Percentiles rank a stretch among this genome's conserved stretches.
phyloP scores from a whole-genome alignment of 1,140 invertebrate species.

The Pogonomyrmex californicus region DNA sequence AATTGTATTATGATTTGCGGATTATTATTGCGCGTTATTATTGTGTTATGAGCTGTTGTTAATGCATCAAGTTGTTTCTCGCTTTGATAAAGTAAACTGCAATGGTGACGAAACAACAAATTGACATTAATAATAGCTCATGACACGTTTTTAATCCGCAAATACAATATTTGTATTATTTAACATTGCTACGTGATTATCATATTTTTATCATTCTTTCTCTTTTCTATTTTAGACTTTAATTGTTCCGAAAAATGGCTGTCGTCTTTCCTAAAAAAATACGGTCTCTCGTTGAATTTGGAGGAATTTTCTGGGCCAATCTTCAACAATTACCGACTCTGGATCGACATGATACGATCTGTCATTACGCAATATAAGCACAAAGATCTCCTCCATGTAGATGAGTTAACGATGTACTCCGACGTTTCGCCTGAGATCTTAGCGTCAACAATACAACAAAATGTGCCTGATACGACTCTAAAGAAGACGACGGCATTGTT shows the following conservation, averaged over 20 bases:
- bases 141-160: too few relatives aligned
- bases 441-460: not conserved
- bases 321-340: conserved; percentile 77
- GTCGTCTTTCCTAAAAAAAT: conserved; percentile 76
- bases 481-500: conserved; percentile 71
- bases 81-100: too few relatives aligned
- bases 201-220: not conserved
- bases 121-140: too few relatives aligned
- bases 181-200: not conserved
- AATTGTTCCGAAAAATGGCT: conserved; percentile 80
- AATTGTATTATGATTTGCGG: too few relatives aligned
- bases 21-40: too few relatives aligned
- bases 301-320: conserved; percentile 70
- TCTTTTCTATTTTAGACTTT: conserved; percentile 69
- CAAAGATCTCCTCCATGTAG: conserved; percentile 78
- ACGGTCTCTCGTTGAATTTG: conserved; percentile 74
- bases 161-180: not conserved
- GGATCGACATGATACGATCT: conserved; percentile 78
- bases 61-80: too few relatives aligned
- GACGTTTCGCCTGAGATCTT: conserved; percentile 61
- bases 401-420: conserved; percentile 78
- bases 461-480: not conserved
- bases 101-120: too few relatives aligned
- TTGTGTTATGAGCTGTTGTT: too few relatives aligned
- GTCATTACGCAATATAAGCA: conserved; percentile 75